Base-by-base conservation (phyloP, 2,113 vertebrate genomes). In the Lampris incognitus region DNA sequence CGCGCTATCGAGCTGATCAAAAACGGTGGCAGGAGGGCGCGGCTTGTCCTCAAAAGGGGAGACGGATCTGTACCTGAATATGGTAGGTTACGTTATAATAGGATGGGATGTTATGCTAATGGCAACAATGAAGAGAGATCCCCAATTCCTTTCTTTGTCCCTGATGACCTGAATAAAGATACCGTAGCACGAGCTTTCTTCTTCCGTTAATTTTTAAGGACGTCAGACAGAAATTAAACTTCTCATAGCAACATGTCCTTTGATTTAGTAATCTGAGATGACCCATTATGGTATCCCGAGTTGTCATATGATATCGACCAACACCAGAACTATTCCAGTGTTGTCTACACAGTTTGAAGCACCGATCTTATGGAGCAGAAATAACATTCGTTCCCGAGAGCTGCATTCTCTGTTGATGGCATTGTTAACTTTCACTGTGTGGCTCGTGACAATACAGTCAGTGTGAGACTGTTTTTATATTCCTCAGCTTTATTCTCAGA, bases 1-100 rank as follows among this genome's bases (percentile, higher is more conserved):
- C 97, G 98, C 82, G 98, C 97, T 92, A 99, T 99, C 42, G 98
- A 99, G 94, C 96, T 99, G 88, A 99, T 99, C 92, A 99, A 99
- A 95, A 99, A 96, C 0, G 98, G 98, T 65, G 98, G 97, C 75
- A 95, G 97, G 69, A 94, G 97, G 92, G 97, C 98, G 36, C 95
- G 96, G 85, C 96, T 99, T 41, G 95, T 98, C 94, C 96, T 99
- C 90, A 98, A 98, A 92, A 95, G 97, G 61, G 98, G 97, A 87
- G 97, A 99, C 74, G 98, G 98, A 91, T 99, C 97, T 4, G 98
- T 99, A 86, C 98, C 98, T 62, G 97, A 99, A 95, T 99, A 99
- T 94, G 98, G 98, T 99, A 96, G 93, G 97, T 97, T 88, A 92
- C 93, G 91, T 92, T 92, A 92, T 91, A 94, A 93, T 92, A 90